Conservation (phyloP, 2,888 invertebrate species). For the Cerastoderma edule region DNA sequence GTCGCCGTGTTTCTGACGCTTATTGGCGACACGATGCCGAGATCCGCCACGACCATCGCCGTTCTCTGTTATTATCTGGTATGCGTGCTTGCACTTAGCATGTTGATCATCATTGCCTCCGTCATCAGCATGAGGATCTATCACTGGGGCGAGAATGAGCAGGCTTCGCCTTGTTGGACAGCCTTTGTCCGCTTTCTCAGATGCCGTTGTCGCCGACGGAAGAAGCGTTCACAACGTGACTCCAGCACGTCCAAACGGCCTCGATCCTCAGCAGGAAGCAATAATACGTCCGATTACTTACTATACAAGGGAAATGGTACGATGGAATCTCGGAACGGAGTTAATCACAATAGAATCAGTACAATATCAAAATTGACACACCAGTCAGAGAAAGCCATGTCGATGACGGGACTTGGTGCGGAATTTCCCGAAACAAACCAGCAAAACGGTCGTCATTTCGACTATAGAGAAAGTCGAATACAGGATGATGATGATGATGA, state of each 20-base stretch:
- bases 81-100: constrained; percentile 2
- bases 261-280: too few species aligned
- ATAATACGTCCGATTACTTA: background rate
- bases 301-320: constrained; percentile 1
- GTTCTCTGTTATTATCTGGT: constrained; percentile 9
- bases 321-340: background rate
- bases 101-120: constrained; percentile 2
- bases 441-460: background rate
- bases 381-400: too few species aligned
- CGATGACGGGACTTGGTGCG: too few species aligned
- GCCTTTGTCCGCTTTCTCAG: background rate
- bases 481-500: background rate
- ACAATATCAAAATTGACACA: too few species aligned
- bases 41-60: constrained; percentile 54
- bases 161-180: background rate
- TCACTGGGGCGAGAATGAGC: background rate
- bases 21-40: constrained; percentile 57
- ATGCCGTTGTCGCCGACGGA: background rate
- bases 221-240: background rate
- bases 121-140: constrained; percentile 3
- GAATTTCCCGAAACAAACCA: background rate
- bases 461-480: background rate
- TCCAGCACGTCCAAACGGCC: background rate
- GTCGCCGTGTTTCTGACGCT: constrained; percentile 57
- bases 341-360: background rate